Evolutionary conservation across 2,797 vertebrate genomes (phyloP).

Genomic region (Halcyon badia): DNA sequence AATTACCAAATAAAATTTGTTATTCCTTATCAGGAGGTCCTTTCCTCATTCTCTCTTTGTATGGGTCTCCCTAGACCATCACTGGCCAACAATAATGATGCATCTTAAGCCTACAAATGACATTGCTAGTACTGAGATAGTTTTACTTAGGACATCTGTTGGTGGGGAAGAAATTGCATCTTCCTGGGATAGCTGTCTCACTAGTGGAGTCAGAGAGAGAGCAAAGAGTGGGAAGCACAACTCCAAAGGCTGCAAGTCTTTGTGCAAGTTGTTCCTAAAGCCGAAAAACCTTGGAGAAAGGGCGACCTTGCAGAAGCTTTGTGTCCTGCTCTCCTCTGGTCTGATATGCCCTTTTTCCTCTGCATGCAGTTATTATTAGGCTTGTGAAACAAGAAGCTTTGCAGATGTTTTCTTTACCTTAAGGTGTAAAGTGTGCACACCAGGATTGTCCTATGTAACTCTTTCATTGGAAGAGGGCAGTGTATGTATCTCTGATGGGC

Average conservation of each 20-base stretch:
- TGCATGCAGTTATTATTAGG: background rate
- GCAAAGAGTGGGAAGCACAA: background rate
- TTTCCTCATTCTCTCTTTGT: background rate
- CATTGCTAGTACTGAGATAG: too few relatives aligned
- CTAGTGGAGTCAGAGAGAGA: background rate
- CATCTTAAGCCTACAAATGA: background rate
- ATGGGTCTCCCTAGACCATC: rapidly evolving
- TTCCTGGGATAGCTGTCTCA: background rate
- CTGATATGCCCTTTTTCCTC: background rate
- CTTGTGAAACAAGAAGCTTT: background rate
- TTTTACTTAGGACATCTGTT: rapidly evolving
- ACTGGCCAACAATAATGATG: background rate
- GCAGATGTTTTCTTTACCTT: background rate
- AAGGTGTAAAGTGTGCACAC: background rate
- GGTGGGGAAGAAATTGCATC: background rate
- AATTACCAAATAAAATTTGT: background rate
- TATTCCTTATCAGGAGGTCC: background rate
- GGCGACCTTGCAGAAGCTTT: background rate
- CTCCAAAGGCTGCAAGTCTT: background rate
- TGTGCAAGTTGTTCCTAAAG: background rate
- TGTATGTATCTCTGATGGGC: background rate
- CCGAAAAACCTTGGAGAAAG: background rate
- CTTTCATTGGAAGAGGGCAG: background rate
- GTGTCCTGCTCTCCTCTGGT: background rate
- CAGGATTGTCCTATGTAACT: background rate